Percentiles rank a stretch among this genome's conserved stretches.
phyloP scores from a whole-genome alignment of 2,888 invertebrate species.

The Cryptus armator region DNA sequence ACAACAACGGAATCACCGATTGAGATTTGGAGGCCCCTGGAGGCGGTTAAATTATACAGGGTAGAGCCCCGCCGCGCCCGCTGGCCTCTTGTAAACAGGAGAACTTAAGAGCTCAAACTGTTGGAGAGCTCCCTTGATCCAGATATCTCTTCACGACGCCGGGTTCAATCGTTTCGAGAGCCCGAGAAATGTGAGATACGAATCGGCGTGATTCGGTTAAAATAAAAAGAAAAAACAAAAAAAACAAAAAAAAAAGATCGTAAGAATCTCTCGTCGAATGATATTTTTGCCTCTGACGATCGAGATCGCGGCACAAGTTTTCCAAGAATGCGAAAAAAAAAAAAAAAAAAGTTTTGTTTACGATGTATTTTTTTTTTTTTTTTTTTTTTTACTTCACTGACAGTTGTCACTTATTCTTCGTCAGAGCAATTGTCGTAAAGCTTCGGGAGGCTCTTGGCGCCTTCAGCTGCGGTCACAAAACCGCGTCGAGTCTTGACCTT shows the following conservation, averaged over 20 bases:
- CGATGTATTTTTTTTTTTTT: not conserved
- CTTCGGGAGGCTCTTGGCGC: constrained; percentile 31
- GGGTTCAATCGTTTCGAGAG: not conserved
- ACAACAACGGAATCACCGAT: constrained; percentile 15
- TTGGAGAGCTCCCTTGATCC: constrained; percentile 25
- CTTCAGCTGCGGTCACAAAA: constrained; percentile 47
- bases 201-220: constrained; percentile 1
- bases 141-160: constrained; percentile 14
- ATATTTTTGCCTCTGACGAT: not conserved
- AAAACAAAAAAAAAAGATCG: not conserved
- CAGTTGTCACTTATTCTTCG: constrained; percentile 6
- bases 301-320: not conserved
- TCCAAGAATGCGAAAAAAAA: not conserved
- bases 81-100: constrained; percentile 29
- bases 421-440: constrained; percentile 11
- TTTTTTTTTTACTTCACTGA: constrained; percentile 17
- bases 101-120: constrained; percentile 5
- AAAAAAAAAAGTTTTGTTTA: not conserved
- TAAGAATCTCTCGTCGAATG: not conserved
- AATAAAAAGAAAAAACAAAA: not conserved
- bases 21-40: not conserved
- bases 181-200: not conserved
- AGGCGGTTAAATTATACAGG: constrained; percentile 31
- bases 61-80: not conserved
- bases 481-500: constrained; percentile 68